Base-by-base conservation (phyloP, 2,113 vertebrate species). In the Phylloscopus whistleri region DNA sequence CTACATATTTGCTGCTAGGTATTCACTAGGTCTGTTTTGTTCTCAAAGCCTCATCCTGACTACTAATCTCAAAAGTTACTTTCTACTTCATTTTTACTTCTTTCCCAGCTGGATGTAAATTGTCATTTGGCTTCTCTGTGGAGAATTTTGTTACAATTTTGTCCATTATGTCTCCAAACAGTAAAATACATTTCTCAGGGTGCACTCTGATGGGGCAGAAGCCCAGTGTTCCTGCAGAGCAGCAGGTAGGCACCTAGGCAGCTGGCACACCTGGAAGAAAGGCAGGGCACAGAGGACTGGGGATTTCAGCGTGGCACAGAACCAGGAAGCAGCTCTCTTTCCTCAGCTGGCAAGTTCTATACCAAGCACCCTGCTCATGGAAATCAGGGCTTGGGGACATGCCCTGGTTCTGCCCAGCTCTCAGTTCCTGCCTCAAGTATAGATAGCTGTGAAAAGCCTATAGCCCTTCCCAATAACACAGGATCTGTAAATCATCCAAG, bases 171-270 rank as follows among this genome's bases (percentile, higher is more conserved):
- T n/a, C 41, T 55, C 31, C 2, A 7, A 43, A 10, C 51, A 53
- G 46, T 1, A 2, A 78, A 79, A 41, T 2, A 4, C 0, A 0
- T 56, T 64, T 30, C 51, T 62, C 0, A 0, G 15, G 16, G 23
- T 17, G 22, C 41, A 4, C 0, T 2, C 10, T 12, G 58, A 22
- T 0, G 9, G 11, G 9, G 16, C 18, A 24, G 8, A 41, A 55
- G 30, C 24, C 31, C 51, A 13, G 28, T 4, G 19, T 2, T 66
- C 13, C 63, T 19, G 37, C 43, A n/a, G 31, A 58, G 60, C 5
- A 5, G 59, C 51, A 68, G 49, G 11, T 0, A 41, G 30, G 17
- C 39, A 35, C 30, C 11, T 3, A 11, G 9, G 4, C 37, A 46
- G 28, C 43, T 13, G 37, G 53, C 5, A 31, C 46, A 27, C 37